These are phyloP conservation scores for Euproctis similis DNA, from an alignment of 2,888 invertebrate species.

Conservation along the genomic window DNA sequence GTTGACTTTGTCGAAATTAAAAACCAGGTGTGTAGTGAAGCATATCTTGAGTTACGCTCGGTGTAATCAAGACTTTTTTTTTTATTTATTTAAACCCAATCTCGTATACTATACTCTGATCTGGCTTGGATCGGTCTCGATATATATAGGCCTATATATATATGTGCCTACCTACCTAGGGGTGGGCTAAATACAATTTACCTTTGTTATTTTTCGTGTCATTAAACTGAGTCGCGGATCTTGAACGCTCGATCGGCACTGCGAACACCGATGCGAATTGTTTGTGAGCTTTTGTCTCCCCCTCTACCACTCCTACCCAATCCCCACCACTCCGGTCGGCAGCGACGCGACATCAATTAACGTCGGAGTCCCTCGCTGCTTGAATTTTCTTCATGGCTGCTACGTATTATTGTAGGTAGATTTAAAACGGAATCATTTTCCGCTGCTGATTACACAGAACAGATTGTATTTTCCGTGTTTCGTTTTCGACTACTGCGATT, in stretches of 20 bases:
- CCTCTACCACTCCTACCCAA: too few species aligned
- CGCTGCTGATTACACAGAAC: conserved; percentile 32
- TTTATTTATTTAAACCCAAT: conserved; percentile 49
- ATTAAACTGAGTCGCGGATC: conserved; percentile 75
- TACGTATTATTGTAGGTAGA: conserved; percentile 53
- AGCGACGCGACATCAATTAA: conserved; percentile 74
- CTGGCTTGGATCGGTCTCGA: conserved; percentile 48
- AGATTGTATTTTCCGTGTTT: conserved; percentile 29
- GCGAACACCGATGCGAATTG: conserved; percentile 73
- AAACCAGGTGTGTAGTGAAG: conserved; percentile 42
- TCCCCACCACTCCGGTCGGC: conserved; percentile 61
- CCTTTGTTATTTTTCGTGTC: conserved; percentile 77
- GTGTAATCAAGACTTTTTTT: conserved; percentile 51
- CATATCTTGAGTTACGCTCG: conserved; percentile 57
- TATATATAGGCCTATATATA: too few species aligned
- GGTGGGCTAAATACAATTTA: conserved; percentile 74
- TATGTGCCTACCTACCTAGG: conserved; percentile 64
- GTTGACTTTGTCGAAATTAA: conserved; percentile 39
- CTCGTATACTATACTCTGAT: conserved; percentile 52
- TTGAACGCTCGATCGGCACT: conserved; percentile 70
- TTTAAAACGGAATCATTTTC: conserved; percentile 53
- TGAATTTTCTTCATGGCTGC: conserved; percentile 61
- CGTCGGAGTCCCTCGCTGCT: conserved; percentile 60
- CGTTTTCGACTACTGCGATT: conserved; percentile 23
- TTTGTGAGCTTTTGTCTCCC: conserved; percentile 74